Conservation (phyloP, 2,797 vertebrate species). For the Scarus forsteni region DNA sequence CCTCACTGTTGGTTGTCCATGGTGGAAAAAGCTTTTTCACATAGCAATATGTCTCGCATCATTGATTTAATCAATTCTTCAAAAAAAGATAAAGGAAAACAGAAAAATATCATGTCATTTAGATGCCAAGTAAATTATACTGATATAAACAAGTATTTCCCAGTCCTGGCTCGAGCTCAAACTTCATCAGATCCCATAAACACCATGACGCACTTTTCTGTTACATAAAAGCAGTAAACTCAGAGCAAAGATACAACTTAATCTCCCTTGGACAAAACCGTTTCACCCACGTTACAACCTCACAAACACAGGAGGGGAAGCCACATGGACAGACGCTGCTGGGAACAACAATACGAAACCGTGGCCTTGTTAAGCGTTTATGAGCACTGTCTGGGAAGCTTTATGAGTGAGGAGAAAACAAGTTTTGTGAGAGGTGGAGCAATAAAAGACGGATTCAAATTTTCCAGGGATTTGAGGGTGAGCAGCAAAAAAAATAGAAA, state of each 20-base stretch:
- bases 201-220: slow-evolving; percentile 40
- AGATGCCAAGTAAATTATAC: no score
- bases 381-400: slow-evolving; percentile 69
- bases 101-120: no score
- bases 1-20: no score
- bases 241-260: slow-evolving; percentile 22
- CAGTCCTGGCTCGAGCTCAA: neutral
- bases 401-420: slow-evolving; percentile 69
- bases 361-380: slow-evolving; percentile 80
- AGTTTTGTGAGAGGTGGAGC: slow-evolving; percentile 56
- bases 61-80: no score
- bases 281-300: slow-evolving; percentile 35
- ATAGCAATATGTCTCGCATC: no score
- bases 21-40: no score
- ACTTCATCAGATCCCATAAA: slow-evolving; percentile 11
- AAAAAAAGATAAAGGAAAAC: no score
- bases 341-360: slow-evolving; percentile 62
- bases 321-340: slow-evolving; percentile 29
- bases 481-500: neutral
- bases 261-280: slow-evolving; percentile 29
- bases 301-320: slow-evolving; percentile 45
- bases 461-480: slow-evolving; percentile 65
- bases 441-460: slow-evolving; percentile 72
- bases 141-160: no score
- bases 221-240: slow-evolving; percentile 47